These are phyloP conservation scores for Periophthalmus modestus DNA, from an alignment of 2,113 vertebrate genomes.

Conservation along the genomic window DNA sequence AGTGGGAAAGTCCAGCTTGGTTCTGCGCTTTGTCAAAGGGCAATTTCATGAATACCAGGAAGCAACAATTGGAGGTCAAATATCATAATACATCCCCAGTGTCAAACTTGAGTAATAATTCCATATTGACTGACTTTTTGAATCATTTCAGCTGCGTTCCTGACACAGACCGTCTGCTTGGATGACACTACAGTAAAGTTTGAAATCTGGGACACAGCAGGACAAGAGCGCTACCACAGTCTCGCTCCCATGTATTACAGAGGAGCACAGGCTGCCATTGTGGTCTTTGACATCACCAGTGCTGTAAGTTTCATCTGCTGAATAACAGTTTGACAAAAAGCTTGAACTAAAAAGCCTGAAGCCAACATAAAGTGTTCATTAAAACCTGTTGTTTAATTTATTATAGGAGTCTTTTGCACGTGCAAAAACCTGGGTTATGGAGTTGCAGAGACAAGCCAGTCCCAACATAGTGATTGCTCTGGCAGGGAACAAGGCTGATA, in stretches of 20 bases:
- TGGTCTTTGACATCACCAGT: slow-evolving; percentile 97
- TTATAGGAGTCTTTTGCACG: slow-evolving; percentile 90
- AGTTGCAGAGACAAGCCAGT: slow-evolving; percentile 93
- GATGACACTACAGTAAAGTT: slow-evolving; percentile 98
- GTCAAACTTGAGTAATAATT: neutral
- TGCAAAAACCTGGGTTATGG: slow-evolving; percentile 98
- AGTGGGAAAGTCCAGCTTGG: slow-evolving; percentile 85
- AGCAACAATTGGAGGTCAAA: slow-evolving; percentile 84
- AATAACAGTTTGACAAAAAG: neutral
- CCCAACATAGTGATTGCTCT: slow-evolving; percentile 95
- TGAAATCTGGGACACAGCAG: slow-evolving; percentile 97
- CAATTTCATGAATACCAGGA: slow-evolving; percentile 86
- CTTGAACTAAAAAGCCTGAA: neutral
- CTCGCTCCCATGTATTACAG: slow-evolving; percentile 97
- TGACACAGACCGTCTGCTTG: slow-evolving; percentile 95
- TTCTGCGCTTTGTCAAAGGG: slow-evolving; percentile 85
- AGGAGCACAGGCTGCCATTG: slow-evolving; percentile 93
- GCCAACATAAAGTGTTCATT: neutral
- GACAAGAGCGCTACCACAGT: slow-evolving; percentile 96
- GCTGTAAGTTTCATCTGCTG: slow-evolving; percentile 75
- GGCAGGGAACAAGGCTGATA: slow-evolving; percentile 95
- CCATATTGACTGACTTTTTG: neutral
- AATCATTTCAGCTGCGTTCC: slow-evolving; percentile 85
- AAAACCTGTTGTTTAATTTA: neutral
- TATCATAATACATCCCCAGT: neutral